Percentiles rank a stretch among this genome's conserved stretches.
Conservation (phyloP, 92 coral and sea anemone species). For the Isaurus tuberculatus region DNA sequence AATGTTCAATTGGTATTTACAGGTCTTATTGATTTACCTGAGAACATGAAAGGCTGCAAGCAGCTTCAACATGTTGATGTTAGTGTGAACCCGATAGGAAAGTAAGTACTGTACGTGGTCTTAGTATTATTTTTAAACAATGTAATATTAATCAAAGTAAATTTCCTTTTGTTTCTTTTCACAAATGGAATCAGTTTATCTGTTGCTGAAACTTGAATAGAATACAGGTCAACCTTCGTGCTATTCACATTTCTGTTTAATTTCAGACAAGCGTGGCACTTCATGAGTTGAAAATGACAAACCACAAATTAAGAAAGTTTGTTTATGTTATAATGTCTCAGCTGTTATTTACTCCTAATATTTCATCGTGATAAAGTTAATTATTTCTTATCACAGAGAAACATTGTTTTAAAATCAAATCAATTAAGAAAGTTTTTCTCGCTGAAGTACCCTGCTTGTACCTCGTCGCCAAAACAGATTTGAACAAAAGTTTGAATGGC, state of each 20-base stretch:
- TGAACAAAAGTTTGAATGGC: too few relatives aligned
- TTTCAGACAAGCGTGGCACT: neutral
- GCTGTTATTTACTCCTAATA: slow-evolving; percentile 16
- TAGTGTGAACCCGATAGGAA: slow-evolving; percentile 94
- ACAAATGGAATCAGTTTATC: neutral
- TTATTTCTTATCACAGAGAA: neutral
- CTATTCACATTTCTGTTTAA: too few relatives aligned
- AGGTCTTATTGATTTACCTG: slow-evolving; percentile 96
- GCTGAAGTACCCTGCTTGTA: neutral
- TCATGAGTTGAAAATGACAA: neutral
- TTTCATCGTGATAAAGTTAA: neutral
- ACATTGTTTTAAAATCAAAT: neutral
- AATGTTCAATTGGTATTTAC: slow-evolving; percentile 17
- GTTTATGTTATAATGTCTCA: slow-evolving; percentile 41
- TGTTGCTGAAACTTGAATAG: neutral
- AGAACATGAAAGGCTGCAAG: slow-evolving; percentile 85
- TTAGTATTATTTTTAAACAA: neutral
- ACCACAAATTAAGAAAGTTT: neutral
- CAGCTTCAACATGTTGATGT: slow-evolving; percentile 87
- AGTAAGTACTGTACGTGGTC: slow-evolving; percentile 68
- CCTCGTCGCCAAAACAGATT: slow-evolving; percentile 9
- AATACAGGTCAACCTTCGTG: too few relatives aligned
- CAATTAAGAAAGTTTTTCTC: neutral
- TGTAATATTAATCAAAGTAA: neutral
- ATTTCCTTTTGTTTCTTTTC: slow-evolving; percentile 23